These are phyloP conservation scores for Meta bourneti DNA, from an alignment of 2,888 invertebrate genomes.

Conservation along the genomic window DNA sequence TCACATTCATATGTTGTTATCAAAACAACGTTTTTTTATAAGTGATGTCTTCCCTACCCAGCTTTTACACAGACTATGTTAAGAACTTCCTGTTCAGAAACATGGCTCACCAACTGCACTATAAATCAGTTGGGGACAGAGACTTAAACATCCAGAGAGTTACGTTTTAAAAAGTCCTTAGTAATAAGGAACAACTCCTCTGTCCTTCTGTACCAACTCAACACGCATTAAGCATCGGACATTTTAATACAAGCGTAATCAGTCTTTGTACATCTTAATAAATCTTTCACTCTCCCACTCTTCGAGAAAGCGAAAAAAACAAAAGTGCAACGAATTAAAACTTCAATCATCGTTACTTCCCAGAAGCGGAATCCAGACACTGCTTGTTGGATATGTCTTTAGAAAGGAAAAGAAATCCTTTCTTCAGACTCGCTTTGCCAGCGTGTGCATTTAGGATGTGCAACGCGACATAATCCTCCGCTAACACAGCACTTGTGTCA, in stretches of 20 bases:
- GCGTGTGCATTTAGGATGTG: neutral
- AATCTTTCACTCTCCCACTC: conserved; percentile 23
- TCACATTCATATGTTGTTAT: neutral
- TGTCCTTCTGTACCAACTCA: neutral
- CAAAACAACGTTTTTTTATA: neutral
- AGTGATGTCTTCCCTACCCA: neutral
- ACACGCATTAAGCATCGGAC: conserved; percentile 5
- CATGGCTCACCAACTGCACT: neutral
- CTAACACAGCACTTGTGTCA: conserved; percentile 59
- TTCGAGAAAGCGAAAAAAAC: neutral
- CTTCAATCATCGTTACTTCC: conserved; percentile 39
- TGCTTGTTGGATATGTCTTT: neutral
- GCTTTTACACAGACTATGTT: neutral
- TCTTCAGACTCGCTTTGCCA: neutral
- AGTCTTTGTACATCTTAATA: conserved; percentile 29
- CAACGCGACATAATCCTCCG: conserved; percentile 7
- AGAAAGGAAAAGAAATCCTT: conserved; percentile 4
- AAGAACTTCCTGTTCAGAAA: neutral
- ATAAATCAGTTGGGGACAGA: neutral
- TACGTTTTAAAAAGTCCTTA: too few relatives aligned
- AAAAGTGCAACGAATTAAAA: conserved; percentile 21
- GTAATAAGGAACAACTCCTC: neutral
- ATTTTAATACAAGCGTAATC: neutral
- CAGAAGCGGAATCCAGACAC: conserved; percentile 34
- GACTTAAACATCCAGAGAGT: too few relatives aligned